phyloP scores from a whole-genome alignment of 2,113 vertebrate species.

The Erpornis zantholeuca region DNA sequence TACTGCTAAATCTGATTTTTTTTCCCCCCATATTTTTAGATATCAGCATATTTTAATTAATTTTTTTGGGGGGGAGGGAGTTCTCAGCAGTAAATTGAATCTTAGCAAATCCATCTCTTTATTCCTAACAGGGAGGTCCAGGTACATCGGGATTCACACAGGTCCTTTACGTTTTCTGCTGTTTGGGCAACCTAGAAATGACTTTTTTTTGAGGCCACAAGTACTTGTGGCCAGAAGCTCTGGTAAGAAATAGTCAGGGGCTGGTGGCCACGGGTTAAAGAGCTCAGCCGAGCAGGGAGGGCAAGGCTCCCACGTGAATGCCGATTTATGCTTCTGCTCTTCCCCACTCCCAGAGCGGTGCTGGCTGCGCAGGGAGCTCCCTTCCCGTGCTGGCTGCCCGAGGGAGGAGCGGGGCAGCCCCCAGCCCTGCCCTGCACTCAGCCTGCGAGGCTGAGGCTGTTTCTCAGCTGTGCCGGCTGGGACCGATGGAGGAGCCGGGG shows the following conservation, averaged over 20 bases:
- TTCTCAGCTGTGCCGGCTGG: background rate
- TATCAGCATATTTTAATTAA: background rate
- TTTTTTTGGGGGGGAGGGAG: background rate
- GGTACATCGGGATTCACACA: rapidly evolving
- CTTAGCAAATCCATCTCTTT: background rate
- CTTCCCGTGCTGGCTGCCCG: background rate
- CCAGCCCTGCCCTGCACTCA: background rate
- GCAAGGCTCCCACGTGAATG: rapidly evolving
- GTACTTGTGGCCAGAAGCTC: background rate
- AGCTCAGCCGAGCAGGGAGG: background rate
- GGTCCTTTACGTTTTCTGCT: background rate
- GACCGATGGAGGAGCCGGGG: background rate
- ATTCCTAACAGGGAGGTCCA: background rate
- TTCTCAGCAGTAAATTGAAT: background rate
- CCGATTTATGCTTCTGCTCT: background rate
- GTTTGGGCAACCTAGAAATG: background rate
- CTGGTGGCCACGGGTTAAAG: background rate
- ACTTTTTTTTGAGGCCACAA: background rate
- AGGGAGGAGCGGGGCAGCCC: background rate
- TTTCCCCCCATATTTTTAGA: background rate
- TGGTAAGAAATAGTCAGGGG: background rate
- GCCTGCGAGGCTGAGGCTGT: background rate
- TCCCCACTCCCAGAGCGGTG: background rate
- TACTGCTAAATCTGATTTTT: background rate
- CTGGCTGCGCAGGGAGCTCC: background rate